Evolutionary conservation across 1,140 invertebrate species (phyloP).

Genomic region (Homalodisca vitripennis): DNA sequence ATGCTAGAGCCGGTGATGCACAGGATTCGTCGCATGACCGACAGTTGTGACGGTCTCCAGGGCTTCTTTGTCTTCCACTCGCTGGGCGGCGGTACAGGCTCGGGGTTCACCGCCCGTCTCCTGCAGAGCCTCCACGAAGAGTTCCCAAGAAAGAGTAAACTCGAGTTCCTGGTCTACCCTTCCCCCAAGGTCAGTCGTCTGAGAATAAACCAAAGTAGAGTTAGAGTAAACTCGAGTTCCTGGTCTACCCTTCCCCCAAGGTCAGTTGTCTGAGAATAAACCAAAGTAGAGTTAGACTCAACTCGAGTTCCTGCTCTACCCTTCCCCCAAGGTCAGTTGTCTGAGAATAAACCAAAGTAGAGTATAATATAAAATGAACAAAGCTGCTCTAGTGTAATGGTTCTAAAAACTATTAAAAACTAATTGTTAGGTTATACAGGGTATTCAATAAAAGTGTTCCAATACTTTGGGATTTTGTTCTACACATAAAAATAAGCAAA

Average conservation of each 20-base stretch:
- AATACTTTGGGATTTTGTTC: no score
- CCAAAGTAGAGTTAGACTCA: slow-evolving; percentile 50
- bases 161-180: slow-evolving; percentile 74
- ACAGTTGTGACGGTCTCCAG: slow-evolving; percentile 74
- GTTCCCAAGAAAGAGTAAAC: slow-evolving; percentile 64
- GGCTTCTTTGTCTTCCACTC: slow-evolving; percentile 74
- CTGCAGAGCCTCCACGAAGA: slow-evolving; percentile 60
- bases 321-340: slow-evolving; percentile 60
- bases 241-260: slow-evolving; percentile 72
- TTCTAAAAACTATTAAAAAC: neutral
- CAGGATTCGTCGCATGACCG: slow-evolving; percentile 58
- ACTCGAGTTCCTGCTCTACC: slow-evolving; percentile 72
- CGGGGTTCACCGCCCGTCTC: slow-evolving; percentile 63
- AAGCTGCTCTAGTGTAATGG: neutral
- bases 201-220: neutral
- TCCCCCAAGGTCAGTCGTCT: slow-evolving; percentile 58
- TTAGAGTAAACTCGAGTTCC: slow-evolving; percentile 66
- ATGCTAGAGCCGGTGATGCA: slow-evolving; percentile 61
- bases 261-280: slow-evolving; percentile 43
- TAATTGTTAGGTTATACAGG: no score
- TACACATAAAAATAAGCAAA: no score
- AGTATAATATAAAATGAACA: neutral
- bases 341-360: neutral
- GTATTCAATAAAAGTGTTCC: no score
- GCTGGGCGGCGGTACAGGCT: slow-evolving; percentile 70